A percentile compares a stretch with the other conserved stretches of the same genome.
Evolutionary conservation across 2,113 vertebrate species (phyloP).

Genomic region (Gobiocypris rarus): DNA sequence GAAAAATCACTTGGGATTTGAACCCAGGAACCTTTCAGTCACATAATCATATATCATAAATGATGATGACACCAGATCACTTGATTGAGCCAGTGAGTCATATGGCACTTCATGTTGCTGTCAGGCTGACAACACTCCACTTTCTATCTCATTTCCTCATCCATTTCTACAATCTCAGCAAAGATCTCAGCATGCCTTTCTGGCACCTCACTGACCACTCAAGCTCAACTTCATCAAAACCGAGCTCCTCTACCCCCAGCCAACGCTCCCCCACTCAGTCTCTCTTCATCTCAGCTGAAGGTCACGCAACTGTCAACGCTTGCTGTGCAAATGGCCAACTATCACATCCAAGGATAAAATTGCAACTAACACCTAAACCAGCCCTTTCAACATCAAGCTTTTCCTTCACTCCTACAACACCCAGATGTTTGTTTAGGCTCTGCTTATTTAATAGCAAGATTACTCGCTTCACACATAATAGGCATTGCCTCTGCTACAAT

Average conservation of each 20-base stretch:
- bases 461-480: too few species aligned
- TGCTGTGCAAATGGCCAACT: neutral
- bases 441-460: slow-evolving; percentile 3
- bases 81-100: neutral
- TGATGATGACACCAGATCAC: slow-evolving; percentile 1
- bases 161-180: slow-evolving; percentile 8
- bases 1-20: neutral
- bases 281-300: slow-evolving; percentile 15
- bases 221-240: slow-evolving; percentile 27
- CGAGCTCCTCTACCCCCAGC: neutral
- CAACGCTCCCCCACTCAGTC: neutral
- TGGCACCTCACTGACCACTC: slow-evolving; percentile 22
- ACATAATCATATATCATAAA: slow-evolving; percentile 7
- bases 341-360: slow-evolving; percentile 1
- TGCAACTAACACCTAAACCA: neutral
- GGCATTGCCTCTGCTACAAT: neutral
- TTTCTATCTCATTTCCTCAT: slow-evolving; percentile 12
- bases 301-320: slow-evolving; percentile 1
- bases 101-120: neutral
- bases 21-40: neutral
- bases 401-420: neutral
- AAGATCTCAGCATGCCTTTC: slow-evolving; percentile 12
- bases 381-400: neutral
- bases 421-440: neutral
- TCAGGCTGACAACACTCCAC: slow-evolving; percentile 4